Percentiles rank a stretch among this genome's conserved stretches.
These are phyloP conservation scores for Plecturocebus donacophilus DNA, from an alignment of 2,113 vertebrate species.

Conservation along the genomic window DNA sequence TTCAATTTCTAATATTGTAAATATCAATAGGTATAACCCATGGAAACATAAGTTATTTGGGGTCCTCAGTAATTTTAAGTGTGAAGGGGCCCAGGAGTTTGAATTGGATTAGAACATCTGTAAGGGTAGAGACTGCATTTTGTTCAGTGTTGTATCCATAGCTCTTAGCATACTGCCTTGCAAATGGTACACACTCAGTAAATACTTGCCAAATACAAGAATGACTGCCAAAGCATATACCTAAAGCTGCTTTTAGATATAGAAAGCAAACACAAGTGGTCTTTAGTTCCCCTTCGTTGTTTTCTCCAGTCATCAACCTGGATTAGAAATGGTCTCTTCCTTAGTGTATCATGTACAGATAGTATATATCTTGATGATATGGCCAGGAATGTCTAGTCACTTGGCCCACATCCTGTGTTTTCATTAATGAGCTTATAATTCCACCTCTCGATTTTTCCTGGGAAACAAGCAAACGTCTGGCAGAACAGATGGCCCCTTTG, in stretches of 20 bases:
- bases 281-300: not conserved
- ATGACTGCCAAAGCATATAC: not conserved
- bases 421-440: constrained; percentile 45
- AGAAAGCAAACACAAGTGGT: not conserved
- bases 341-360: accelerated
- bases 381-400: not conserved
- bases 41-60: not conserved
- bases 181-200: not conserved
- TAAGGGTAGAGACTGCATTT: not conserved
- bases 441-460: constrained; percentile 37
- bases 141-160: not conserved
- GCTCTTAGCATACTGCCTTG: not conserved
- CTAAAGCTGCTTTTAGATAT: not conserved
- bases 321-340: not conserved
- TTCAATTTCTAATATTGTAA: constrained; percentile 1
- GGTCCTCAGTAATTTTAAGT: not conserved
- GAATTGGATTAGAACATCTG: not conserved
- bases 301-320: not conserved
- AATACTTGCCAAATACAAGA: constrained; percentile 12
- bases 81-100: not conserved
- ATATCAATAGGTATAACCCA: not conserved
- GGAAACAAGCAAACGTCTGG: constrained; percentile 49
- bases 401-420: constrained; percentile 34
- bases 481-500: constrained; percentile 52
- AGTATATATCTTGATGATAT: not conserved